Percentiles rank a stretch among this genome's conserved stretches.
phyloP scores from a whole-genome alignment of 2,113 vertebrate species.

The Romanogobio albipinnatus region DNA sequence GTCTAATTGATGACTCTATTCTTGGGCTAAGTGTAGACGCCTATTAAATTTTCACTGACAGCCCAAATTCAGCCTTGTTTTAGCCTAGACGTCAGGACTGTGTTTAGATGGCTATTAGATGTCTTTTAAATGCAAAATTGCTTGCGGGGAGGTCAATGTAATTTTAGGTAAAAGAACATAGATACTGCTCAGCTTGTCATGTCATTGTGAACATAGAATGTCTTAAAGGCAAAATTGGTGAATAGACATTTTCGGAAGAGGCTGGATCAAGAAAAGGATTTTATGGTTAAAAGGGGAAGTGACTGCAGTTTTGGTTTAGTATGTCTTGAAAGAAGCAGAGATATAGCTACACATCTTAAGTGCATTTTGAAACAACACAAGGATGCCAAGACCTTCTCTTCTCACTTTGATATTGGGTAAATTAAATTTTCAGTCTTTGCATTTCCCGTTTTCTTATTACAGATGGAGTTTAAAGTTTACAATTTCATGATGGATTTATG shows the following conservation, averaged over 20 bases:
- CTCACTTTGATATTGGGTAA: constrained; percentile 21
- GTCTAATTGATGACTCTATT: too few species aligned
- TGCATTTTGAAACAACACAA: neutral
- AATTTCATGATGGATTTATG: neutral
- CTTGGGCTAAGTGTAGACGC: too few species aligned
- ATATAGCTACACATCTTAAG: neutral
- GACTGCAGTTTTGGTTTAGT: neutral
- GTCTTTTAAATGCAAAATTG: too few species aligned
- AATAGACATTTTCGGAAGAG: neutral
- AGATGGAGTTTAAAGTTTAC: neutral
- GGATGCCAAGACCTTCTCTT: neutral
- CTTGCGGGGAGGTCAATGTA: neutral
- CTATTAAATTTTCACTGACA: too few species aligned
- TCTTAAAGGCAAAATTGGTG: neutral
- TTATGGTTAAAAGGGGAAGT: neutral
- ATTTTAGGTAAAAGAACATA: neutral
- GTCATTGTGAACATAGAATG: neutral
- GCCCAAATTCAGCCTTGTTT: too few species aligned
- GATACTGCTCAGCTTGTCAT: neutral
- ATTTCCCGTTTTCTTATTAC: neutral
- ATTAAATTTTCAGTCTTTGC: neutral
- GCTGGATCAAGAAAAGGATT: neutral
- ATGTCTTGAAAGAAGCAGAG: neutral
- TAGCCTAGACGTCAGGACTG: too few species aligned
- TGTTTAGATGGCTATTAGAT: too few species aligned